A percentile compares a stretch with the other conserved stretches of the same genome.
Conservation (phyloP, 2,888 invertebrate genomes). For the Seira sanloemensis region DNA sequence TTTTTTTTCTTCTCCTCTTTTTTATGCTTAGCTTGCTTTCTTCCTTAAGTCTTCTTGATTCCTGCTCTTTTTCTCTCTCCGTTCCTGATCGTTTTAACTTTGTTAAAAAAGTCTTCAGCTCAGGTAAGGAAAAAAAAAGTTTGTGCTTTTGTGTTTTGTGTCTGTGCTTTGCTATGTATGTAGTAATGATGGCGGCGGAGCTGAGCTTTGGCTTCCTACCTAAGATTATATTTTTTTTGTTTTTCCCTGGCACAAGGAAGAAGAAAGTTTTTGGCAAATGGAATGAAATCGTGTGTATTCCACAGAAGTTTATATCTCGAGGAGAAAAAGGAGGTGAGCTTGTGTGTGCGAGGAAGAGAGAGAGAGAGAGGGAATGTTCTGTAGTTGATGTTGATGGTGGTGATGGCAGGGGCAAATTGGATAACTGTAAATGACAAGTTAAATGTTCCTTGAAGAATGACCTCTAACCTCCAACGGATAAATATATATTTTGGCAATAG, state of each 20-base stretch:
- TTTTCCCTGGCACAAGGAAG: background rate
- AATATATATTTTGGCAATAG: background rate
- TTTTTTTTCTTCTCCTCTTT: too few relatives aligned
- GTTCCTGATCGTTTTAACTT: constrained; percentile 38
- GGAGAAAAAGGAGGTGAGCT: background rate
- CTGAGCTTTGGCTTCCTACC: background rate
- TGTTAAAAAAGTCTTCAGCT: constrained; percentile 1
- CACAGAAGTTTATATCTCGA: background rate
- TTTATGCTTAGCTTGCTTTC: background rate
- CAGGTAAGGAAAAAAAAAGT: background rate
- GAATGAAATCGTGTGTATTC: background rate
- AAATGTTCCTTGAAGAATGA: constrained; percentile 51
- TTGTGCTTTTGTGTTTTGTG: background rate
- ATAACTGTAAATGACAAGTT: constrained; percentile 57
- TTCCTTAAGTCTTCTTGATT: too few relatives aligned
- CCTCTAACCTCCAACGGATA: constrained; percentile 40
- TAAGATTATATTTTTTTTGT: background rate
- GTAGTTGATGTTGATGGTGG: constrained; percentile 14
- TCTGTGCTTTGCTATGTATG: too few relatives aligned
- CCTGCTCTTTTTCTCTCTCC: too few relatives aligned
- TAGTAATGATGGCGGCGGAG: too few relatives aligned
- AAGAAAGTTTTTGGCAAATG: background rate
- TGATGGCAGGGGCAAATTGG: constrained; percentile 37
- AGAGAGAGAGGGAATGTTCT: too few relatives aligned
- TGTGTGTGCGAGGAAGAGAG: background rate